phyloP scores from a whole-genome alignment of 2,113 vertebrate genomes.

The Nycticebus coucang region DNA sequence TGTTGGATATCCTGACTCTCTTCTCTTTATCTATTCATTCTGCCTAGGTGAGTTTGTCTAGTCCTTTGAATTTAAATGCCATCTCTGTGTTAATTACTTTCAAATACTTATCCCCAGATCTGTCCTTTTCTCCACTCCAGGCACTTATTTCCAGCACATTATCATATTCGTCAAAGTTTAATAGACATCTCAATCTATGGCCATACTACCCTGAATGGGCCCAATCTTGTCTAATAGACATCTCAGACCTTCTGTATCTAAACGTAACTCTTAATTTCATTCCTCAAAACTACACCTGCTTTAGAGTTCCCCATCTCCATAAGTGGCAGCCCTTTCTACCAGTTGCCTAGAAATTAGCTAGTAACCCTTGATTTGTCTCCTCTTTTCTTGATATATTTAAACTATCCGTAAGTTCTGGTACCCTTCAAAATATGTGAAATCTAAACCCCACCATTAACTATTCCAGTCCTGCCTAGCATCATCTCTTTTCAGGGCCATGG shows the following conservation, averaged over 20 bases:
- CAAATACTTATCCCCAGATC: constrained; percentile 45
- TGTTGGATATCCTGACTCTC: not conserved
- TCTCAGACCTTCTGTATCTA: not conserved
- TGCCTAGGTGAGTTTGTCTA: not conserved
- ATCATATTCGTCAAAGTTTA: constrained; percentile 5
- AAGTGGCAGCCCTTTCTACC: not conserved
- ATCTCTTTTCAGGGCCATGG: not conserved
- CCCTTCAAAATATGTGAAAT: not conserved
- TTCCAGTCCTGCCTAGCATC: not conserved
- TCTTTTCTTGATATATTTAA: not conserved
- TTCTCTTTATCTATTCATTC: not conserved
- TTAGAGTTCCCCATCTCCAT: not conserved
- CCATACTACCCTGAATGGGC: too few relatives aligned
- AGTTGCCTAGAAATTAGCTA: not conserved
- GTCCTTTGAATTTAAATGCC: constrained; percentile 22
- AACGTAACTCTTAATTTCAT: constrained; percentile 27
- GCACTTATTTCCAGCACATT: not conserved
- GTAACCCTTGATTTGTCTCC: constrained; percentile 12
- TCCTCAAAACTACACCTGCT: not conserved
- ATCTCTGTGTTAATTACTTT: not conserved
- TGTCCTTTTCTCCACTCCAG: not conserved
- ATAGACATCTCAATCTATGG: not conserved
- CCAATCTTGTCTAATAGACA: not conserved
- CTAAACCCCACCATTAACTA: not conserved
- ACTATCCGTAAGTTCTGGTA: constrained; percentile 10